These are phyloP conservation scores for Wiebesia pumilae DNA, from an alignment of 1,140 invertebrate genomes.

Conservation along the genomic window DNA sequence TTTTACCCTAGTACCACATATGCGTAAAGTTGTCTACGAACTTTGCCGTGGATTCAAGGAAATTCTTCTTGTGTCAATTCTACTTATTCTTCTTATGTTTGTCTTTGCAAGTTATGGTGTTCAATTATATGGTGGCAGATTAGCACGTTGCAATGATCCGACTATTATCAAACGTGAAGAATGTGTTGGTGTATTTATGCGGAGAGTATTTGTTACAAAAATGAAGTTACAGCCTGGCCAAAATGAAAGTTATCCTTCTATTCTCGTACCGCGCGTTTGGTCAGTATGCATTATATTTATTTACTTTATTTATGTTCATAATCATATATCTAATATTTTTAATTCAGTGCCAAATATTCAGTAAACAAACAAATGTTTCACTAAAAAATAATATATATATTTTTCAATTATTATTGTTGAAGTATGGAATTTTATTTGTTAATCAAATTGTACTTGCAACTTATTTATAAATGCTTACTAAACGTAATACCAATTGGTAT, in stretches of 20 bases:
- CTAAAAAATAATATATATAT: too few relatives aligned
- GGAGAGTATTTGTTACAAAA: conserved; percentile 97
- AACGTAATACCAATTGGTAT: too few relatives aligned
- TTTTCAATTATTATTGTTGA: too few relatives aligned
- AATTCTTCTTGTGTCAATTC: conserved; percentile 96
- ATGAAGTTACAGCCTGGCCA: conserved; percentile 92
- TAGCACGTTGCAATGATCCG: conserved; percentile 98
- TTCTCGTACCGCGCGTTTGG: conserved; percentile 98
- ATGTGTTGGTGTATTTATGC: conserved; percentile 96
- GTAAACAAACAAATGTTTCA: too few relatives aligned
- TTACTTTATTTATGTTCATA: not conserved
- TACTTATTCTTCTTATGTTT: conserved; percentile 99
- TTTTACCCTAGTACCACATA: conserved; percentile 98
- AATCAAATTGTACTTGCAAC: too few relatives aligned
- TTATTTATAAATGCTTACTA: too few relatives aligned
- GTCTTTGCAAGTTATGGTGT: conserved; percentile 99
- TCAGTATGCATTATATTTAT: conserved; percentile 72
- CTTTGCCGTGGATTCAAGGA: conserved; percentile 99
- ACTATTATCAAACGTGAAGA: conserved; percentile 88
- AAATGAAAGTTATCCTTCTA: conserved; percentile 92
- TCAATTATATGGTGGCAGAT: conserved; percentile 95
- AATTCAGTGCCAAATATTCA: too few relatives aligned
- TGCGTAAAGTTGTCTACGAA: conserved; percentile 99
- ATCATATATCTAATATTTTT: too few relatives aligned
- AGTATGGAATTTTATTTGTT: too few relatives aligned